These are phyloP conservation scores for Rhagophthalmus giganteus DNA, from an alignment of 2,888 invertebrate genomes.

Conservation along the genomic window DNA sequence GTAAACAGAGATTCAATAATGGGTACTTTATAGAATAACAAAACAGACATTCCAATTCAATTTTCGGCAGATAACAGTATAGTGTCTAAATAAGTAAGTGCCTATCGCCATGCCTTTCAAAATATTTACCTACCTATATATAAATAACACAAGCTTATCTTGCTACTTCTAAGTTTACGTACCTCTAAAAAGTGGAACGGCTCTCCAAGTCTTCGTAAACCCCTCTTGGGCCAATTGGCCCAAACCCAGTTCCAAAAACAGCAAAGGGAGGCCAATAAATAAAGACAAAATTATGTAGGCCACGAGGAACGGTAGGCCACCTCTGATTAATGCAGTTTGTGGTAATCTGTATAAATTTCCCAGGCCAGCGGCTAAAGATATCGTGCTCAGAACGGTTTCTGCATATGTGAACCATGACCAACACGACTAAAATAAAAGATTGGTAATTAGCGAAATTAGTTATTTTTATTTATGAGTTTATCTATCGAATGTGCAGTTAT, in stretches of 20 bases:
- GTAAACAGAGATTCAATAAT: too few relatives aligned
- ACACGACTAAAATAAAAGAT: constrained; percentile 49
- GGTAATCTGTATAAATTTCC: constrained; percentile 65
- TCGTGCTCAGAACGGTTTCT: constrained; percentile 58
- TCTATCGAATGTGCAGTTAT: too few relatives aligned
- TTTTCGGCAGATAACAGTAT: too few relatives aligned
- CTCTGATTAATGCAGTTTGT: constrained; percentile 61
- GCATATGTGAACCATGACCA: constrained; percentile 52
- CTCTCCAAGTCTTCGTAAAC: constrained; percentile 66
- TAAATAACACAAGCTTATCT: not conserved
- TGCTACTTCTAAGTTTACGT: constrained; percentile 23
- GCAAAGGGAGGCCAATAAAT: constrained; percentile 61
- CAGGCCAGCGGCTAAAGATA: constrained; percentile 61
- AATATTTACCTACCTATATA: too few relatives aligned
- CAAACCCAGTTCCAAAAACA: constrained; percentile 64
- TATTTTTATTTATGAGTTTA: too few relatives aligned
- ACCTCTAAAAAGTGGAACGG: constrained; percentile 70
- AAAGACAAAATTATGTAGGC: constrained; percentile 58
- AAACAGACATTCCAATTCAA: too few relatives aligned
- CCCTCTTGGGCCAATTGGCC: constrained; percentile 70
- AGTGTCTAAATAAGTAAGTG: too few relatives aligned
- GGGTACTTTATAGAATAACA: too few relatives aligned
- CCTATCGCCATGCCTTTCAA: too few relatives aligned
- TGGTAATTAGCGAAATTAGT: not conserved
- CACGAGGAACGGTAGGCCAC: constrained; percentile 62